Base-by-base conservation (phyloP, 2,113 vertebrate genomes). In the Myotis yumanensis region DNA sequence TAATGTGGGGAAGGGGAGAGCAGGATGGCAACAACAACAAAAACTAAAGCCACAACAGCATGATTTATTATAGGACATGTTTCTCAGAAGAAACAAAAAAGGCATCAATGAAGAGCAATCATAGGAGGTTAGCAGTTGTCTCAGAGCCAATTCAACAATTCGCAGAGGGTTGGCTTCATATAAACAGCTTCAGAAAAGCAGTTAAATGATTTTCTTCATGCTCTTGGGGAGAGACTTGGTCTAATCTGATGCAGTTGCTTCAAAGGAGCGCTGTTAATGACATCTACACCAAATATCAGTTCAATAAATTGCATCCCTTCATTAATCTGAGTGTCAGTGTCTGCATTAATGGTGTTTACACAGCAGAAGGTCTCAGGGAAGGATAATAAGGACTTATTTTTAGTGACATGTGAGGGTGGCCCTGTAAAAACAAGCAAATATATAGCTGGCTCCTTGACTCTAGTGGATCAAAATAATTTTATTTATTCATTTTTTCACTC, bases 301-400 rank as follows among this genome's bases (percentile, higher is more conserved):
- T 97, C 97, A 97, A 97, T 96, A 97, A 96, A 93, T 95, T 76
- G 91, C 86, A 96, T 97, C 93, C 95, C 79, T 95, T 97, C 96
- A 95, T 97, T 97, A 96, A 95, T 97, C 96, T 91, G 92, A 80
- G 82, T 95, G 96, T 94, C 59, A 30, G 32, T 77, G 59, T 96
- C 86, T 89, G 66, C 72, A 72, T 81, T 96, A 96, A 95, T 96
- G 96, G 32, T 89, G 59, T 92, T 95, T 86, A 77, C 86, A 94
- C 57, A 91, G 93, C 83, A 95, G 82, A 91, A 96, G 89, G 40
- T 92, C 86, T 90, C 54, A 83, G 69, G 87, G 83, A 93, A 73
- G 86, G 86, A 97, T 95, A 94, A 79, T 75, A 93, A 92, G 71
- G 30, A 71, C 32, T 52, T 66, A 54, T 84, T 96, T 96, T 85